A percentile compares a stretch with the other conserved stretches of the same genome.
Evolutionary conservation across 2,888 invertebrate genomes (phyloP).

Genomic region (Standfussiana lucernea): DNA sequence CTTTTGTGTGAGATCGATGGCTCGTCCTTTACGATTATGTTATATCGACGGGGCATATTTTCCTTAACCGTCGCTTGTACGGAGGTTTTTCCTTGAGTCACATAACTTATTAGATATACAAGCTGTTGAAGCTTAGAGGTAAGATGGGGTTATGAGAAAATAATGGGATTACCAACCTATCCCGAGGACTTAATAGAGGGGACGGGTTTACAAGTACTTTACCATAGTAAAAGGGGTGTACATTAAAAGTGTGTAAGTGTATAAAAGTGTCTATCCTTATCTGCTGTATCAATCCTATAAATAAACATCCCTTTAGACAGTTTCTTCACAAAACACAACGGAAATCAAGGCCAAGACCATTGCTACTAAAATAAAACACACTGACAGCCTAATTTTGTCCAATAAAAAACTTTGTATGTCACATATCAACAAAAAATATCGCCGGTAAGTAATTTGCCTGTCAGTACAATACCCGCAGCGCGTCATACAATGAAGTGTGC

Average conservation of each 20-base stretch:
- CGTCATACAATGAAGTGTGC: slow-evolving; percentile 53
- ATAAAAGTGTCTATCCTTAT: too few relatives aligned
- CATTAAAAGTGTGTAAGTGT: background rate
- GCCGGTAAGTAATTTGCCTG: slow-evolving; percentile 5
- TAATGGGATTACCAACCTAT: background rate
- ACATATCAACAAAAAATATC: background rate
- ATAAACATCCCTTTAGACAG: background rate
- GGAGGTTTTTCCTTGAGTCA: slow-evolving; percentile 3
- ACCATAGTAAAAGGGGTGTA: background rate
- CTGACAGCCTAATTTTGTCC: background rate
- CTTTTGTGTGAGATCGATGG: slow-evolving; percentile 35
- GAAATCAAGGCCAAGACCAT: background rate
- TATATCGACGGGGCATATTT: slow-evolving; percentile 22
- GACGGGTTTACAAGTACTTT: background rate
- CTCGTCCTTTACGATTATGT: slow-evolving; percentile 21
- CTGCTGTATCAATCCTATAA: background rate
- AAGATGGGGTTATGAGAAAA: background rate
- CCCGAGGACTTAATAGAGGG: background rate
- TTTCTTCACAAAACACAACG: background rate
- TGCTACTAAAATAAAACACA: background rate
- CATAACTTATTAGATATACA: background rate
- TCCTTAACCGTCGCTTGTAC: slow-evolving; percentile 11
- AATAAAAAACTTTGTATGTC: slow-evolving; percentile 9
- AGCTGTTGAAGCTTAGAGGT: slow-evolving; percentile 29
- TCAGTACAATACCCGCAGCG: slow-evolving; percentile 16